phyloP scores from a whole-genome alignment of 2,113 vertebrate genomes.

The Malurus elegans region DNA sequence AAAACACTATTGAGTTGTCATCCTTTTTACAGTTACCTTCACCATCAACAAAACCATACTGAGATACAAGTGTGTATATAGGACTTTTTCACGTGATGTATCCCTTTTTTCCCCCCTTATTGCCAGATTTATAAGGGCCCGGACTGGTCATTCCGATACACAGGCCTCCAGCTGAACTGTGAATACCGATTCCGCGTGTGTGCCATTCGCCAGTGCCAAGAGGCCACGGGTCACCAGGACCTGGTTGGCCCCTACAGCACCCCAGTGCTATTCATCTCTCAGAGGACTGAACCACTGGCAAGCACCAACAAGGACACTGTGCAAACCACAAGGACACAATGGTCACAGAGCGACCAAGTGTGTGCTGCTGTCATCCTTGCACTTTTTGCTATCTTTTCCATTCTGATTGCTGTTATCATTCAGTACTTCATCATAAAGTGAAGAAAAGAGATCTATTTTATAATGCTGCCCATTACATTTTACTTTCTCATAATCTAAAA shows the following conservation, averaged over 20 bases:
- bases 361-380: slow-evolving; percentile 94
- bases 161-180: slow-evolving; percentile 85
- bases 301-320: slow-evolving; percentile 72
- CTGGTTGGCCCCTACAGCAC: slow-evolving; percentile 90
- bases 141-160: slow-evolving; percentile 81
- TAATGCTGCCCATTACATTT: slow-evolving; percentile 69
- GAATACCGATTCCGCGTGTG: slow-evolving; percentile 93
- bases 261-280: slow-evolving; percentile 85
- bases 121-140: slow-evolving; percentile 88
- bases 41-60: background rate
- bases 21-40: background rate
- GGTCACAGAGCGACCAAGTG: slow-evolving; percentile 90
- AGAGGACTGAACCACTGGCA: slow-evolving; percentile 77
- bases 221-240: slow-evolving; percentile 78
- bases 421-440: slow-evolving; percentile 99
- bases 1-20: background rate
- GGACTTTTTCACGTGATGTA: background rate
- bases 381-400: slow-evolving; percentile 91
- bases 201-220: slow-evolving; percentile 92
- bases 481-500: slow-evolving; percentile 78
- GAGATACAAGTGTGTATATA: accelerated
- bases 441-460: slow-evolving; percentile 70
- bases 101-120: background rate
- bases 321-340: slow-evolving; percentile 75
- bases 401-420: slow-evolving; percentile 95